phyloP scores from a whole-genome alignment of 2,797 vertebrate genomes.

The Paratrypauchen microcephalus region DNA sequence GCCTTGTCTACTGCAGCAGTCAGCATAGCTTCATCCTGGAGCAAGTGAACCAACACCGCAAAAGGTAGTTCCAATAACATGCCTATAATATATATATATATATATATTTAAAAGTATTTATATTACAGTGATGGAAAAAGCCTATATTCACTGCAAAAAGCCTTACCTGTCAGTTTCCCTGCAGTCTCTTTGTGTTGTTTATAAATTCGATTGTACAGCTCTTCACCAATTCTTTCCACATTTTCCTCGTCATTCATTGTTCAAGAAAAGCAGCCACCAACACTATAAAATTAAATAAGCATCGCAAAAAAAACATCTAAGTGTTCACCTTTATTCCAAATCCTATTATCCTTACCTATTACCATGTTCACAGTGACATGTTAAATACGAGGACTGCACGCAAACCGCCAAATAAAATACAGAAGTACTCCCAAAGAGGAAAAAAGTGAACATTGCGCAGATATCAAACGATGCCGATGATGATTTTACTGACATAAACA shows the following conservation, averaged over 20 bases:
- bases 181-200: slow-evolving; percentile 71
- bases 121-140: neutral
- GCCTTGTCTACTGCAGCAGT: slow-evolving; percentile 76
- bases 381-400: neutral
- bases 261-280: neutral
- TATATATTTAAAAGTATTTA: neutral
- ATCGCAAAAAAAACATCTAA: neutral
- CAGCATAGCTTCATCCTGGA: slow-evolving; percentile 75
- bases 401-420: neutral
- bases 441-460: neutral
- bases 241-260: slow-evolving; percentile 70
- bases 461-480: neutral
- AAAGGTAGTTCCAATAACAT: slow-evolving; percentile 81
- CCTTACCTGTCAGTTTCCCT: slow-evolving; percentile 80
- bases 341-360: neutral
- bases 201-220: slow-evolving; percentile 73
- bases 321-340: neutral
- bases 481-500: slow-evolving; percentile 46
- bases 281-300: neutral
- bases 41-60: slow-evolving; percentile 72
- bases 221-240: slow-evolving; percentile 75
- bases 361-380: neutral
- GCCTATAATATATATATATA: slow-evolving; percentile 75
- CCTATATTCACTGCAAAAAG: neutral
- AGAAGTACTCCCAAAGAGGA: neutral